Evolutionary conservation across 2,797 vertebrate genomes (phyloP).

Genomic region (Galaxias olidus): DNA sequence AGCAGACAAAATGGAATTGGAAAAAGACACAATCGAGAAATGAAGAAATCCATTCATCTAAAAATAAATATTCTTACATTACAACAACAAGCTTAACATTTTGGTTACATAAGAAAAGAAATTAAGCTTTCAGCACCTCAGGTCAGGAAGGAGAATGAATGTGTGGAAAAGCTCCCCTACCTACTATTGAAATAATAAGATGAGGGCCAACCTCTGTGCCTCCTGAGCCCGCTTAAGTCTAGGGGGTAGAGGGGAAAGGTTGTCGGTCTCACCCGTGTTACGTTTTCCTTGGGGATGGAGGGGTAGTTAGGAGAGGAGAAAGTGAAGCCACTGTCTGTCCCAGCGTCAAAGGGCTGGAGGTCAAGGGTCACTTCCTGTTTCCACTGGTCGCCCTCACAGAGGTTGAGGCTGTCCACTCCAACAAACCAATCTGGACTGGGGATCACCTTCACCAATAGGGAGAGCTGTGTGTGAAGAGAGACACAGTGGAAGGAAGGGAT

Average conservation of each 20-base stretch:
- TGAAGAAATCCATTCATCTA: no score
- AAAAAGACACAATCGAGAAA: not conserved
- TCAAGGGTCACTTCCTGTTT: constrained; percentile 76
- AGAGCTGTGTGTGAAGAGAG: no score
- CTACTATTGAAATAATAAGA: constrained; percentile 23
- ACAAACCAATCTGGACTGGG: constrained; percentile 79
- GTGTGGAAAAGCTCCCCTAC: no score
- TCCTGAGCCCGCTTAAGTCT: constrained; percentile 9
- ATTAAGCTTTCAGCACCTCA: no score
- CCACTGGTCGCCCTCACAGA: constrained; percentile 72
- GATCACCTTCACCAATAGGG: constrained; percentile 74
- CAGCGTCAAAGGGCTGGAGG: constrained; percentile 79
- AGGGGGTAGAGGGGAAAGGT: not conserved
- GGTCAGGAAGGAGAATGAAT: no score
- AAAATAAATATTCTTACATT: no score
- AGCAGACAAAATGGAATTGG: not conserved
- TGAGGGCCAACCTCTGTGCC: not conserved
- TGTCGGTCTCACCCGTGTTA: constrained; percentile 62
- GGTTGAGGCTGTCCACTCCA: constrained; percentile 68
- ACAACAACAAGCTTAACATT: no score
- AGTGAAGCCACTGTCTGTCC: constrained; percentile 82
- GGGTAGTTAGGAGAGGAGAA: constrained; percentile 80
- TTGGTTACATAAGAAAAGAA: no score
- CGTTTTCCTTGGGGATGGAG: constrained; percentile 68
- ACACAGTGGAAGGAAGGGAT: no score